Evolutionary conservation across 2,888 invertebrate species (phyloP), one percentile per base, ranked within the genome.

Genomic region (Megastigmus dorsalis): DNA sequence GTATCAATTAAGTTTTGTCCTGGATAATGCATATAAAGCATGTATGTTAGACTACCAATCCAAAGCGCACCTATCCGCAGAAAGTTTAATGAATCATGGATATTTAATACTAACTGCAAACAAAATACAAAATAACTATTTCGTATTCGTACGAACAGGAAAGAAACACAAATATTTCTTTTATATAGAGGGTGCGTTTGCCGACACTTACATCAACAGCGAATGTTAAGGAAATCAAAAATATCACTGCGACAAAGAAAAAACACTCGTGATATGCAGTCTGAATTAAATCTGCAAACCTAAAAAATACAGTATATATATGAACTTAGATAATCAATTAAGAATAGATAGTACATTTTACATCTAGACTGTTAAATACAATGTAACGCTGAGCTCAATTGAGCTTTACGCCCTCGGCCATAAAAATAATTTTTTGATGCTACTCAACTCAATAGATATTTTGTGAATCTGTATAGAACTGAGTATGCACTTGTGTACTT

Each of bases 1-100:
- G 6, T 10, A 41, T 70, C 36, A n/a, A 62, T 50, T n/a, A 70
- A 15, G 6, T 70, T 52, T 36, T 70, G 70, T 1, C 70, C 70
- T 1, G 70, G 62, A 33, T 30, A 54, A 54, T 33, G 54, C 0
- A 33, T 13, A 15, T 43, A 70, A 33, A 70, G 62, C 62, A 70
- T 41, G 26, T 70, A 70, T 1, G 54, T 0, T 4, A 60, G 30
- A 4, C 0, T 2, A 2, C 41, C 45, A 0, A 45, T 0, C 18
- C 15, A 62, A 6, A 41, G 4, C 10, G 26, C 5, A 0, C 7
- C 5, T 2, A 62, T 18, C 26, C 52, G 54, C 4, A 18, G 5
- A 26, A 70, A 70, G 2, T 62, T 41, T n/a, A 55, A 2, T 0
- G 54, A 33, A 23, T 62, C n/a, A 0, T 36, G 2, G 3, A 43